Evolutionary conservation across 2,113 vertebrate species (phyloP).

Genomic region (Pteruthius melanotis): DNA sequence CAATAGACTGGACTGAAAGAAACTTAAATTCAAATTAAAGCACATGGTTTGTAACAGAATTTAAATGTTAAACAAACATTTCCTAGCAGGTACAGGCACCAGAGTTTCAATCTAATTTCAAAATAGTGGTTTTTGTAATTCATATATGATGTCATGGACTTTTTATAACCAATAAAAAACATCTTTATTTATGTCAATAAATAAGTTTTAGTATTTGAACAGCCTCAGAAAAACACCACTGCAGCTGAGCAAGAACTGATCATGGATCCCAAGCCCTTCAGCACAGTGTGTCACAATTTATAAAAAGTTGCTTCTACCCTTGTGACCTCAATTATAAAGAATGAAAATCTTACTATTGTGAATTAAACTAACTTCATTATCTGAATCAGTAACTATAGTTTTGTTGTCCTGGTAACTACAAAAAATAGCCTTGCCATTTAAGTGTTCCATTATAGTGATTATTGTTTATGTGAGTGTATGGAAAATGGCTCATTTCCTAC

Average conservation of each 20-base stretch:
- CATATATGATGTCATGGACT: background rate
- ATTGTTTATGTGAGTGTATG: background rate
- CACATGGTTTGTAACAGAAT: background rate
- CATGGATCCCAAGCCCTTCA: background rate
- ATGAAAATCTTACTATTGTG: background rate
- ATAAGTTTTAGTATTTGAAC: background rate
- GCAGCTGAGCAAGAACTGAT: background rate
- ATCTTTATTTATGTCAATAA: background rate
- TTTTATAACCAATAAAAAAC: background rate
- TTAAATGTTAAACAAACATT: background rate
- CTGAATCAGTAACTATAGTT: background rate
- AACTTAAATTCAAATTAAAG: background rate
- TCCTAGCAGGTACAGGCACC: background rate
- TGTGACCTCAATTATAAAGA: background rate
- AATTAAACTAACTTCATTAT: background rate
- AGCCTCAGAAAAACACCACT: background rate
- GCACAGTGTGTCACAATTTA: accelerated
- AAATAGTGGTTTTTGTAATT: background rate
- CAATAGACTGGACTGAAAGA: background rate
- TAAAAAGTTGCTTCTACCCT: background rate
- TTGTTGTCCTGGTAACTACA: background rate
- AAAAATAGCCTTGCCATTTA: background rate
- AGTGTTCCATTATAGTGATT: background rate
- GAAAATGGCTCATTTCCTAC: background rate
- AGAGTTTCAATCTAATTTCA: background rate